Conservation (phyloP, 2,888 invertebrate species). For the Polydrusus pterygomalis region DNA sequence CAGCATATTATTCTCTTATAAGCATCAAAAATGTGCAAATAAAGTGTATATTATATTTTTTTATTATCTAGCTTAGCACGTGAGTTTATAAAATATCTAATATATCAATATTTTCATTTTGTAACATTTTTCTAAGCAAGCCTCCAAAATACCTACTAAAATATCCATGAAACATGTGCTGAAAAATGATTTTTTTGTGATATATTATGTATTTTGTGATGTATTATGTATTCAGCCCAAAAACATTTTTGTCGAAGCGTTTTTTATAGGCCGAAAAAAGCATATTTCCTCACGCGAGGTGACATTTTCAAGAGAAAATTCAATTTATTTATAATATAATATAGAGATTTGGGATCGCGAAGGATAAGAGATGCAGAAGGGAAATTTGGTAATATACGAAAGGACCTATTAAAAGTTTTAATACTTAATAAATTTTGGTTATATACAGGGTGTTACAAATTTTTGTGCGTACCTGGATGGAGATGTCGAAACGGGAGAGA, state of each 20-base stretch:
- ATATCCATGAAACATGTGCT: conserved; percentile 22
- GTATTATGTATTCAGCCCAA: conserved; percentile 21
- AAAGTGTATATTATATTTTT: not conserved
- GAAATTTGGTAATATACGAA: not conserved
- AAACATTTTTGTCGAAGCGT: conserved; percentile 20
- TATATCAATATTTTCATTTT: conserved; percentile 1
- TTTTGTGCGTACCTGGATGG: too few relatives aligned
- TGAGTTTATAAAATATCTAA: too few relatives aligned
- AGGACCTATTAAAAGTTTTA: not conserved
- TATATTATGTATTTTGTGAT: conserved; percentile 25
- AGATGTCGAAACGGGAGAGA: too few relatives aligned
- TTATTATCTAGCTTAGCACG: too few relatives aligned
- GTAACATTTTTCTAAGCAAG: conserved; percentile 4
- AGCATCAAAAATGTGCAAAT: not conserved
- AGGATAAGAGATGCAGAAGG: not conserved
- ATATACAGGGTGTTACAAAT: too few relatives aligned
- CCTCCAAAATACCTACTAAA: conserved; percentile 15
- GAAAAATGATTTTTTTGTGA: conserved; percentile 25
- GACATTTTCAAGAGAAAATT: conserved; percentile 25
- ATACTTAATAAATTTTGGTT: not conserved
- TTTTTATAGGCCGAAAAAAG: conserved; percentile 30
- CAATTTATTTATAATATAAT: conserved; percentile 29
- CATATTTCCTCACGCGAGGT: conserved; percentile 16
- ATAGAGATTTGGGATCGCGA: not conserved
- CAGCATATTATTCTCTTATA: too few relatives aligned